Evolutionary conservation across 2,888 invertebrate species (phyloP), one percentile per base, ranked within the genome.

Genomic region (Lasioglossum leucozonium): DNA sequence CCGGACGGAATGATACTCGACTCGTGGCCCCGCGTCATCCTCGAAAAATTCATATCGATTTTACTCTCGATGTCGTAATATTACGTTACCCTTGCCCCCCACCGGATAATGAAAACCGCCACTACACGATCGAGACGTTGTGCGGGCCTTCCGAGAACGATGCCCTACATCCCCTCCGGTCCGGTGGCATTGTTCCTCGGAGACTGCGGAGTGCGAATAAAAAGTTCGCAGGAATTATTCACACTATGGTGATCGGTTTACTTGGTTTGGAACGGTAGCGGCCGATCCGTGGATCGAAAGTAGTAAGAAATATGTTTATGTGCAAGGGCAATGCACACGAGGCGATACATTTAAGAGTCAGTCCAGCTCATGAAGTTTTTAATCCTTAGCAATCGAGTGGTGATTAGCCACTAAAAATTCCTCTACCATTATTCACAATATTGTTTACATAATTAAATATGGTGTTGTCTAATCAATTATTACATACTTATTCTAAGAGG

Each of bases 41-140:
- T 84, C 87, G 83, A 90, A 88, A 90, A 90, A 88, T 90, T 90
- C 73, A 79, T 82, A 90, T 88, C 80, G 88, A 86, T 84, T 79
- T 30, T 67, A 18, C 81, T 81, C 86, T 81, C 75, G 73, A 82
- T 86, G 85, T 81, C 84, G 83, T 81, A 85, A 89, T 87, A 89
- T 89, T 88, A 87, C 89, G 84, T 85, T 89, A 86, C 77, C 62
- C 74, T 72, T 40, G 79, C 77, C 75, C 77, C 74, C 62, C 6
- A 30, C 65, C 37, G 72, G 69, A 79, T 85, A 82, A 87, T 85
- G 81, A 87, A 88, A 89, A 88, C 76, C 44, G 76, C 82, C 77
- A 44, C 80, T 69, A 62, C 71, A 71, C 74, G 58, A 30, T 42
- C 26, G 47, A 34, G 55, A 62, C 44, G 44, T 44, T 44, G 55